Percentiles rank a stretch among this genome's conserved stretches.
phyloP scores from a whole-genome alignment of 1,140 invertebrate genomes.

The Drosophila obscura region DNA sequence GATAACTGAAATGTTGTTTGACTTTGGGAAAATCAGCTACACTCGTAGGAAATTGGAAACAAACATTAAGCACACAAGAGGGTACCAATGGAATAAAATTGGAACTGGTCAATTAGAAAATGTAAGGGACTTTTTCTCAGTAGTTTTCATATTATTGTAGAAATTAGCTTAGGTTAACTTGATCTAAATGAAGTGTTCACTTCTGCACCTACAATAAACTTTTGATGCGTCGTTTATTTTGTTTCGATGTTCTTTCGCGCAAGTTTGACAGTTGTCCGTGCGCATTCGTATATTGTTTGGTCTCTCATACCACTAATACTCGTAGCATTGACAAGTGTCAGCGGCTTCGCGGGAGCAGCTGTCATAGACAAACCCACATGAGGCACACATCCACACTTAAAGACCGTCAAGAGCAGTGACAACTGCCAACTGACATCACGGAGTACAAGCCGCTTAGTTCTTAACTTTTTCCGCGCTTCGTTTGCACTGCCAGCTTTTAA shows the following conservation, averaged over 20 bases:
- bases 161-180: background rate
- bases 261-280: background rate
- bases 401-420: conserved; percentile 7
- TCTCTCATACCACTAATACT: conserved; percentile 54
- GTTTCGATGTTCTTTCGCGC: too few relatives aligned
- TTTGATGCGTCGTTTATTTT: too few relatives aligned
- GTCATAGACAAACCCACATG: conserved; percentile 48
- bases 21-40: conserved; percentile 21
- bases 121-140: background rate
- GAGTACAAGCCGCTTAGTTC: conserved; percentile 69
- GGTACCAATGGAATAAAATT: background rate
- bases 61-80: conserved; percentile 10
- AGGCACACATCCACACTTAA: conserved; percentile 10
- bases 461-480: conserved; percentile 58
- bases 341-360: conserved; percentile 54
- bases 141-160: background rate
- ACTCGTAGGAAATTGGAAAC: conserved; percentile 17
- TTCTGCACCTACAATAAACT: too few relatives aligned
- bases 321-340: conserved; percentile 72
- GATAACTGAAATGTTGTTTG: conserved; percentile 66
- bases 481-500: conserved; percentile 46
- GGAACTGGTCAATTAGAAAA: conserved; percentile 38
- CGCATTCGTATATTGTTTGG: background rate
- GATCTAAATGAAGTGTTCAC: too few relatives aligned
- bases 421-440: conserved; percentile 21